These are phyloP conservation scores for Drosophila obscura DNA, from an alignment of 1,140 invertebrate genomes.

Conservation along the genomic window DNA sequence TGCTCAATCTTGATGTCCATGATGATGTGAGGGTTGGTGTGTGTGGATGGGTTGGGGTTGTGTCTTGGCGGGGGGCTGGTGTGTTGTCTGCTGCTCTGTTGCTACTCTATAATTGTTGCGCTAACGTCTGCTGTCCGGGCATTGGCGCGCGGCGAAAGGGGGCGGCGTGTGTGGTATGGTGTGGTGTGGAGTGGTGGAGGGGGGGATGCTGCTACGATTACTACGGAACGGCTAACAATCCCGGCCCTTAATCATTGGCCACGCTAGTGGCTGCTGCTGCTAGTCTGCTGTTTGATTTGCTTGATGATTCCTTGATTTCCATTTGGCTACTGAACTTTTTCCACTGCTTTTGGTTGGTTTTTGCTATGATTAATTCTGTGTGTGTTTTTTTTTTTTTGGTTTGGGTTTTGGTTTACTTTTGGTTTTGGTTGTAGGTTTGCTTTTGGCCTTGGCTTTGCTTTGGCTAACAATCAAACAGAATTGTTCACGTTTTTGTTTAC, in stretches of 20 bases:
- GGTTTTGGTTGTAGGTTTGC: slow-evolving; percentile 17
- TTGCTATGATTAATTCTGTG: slow-evolving; percentile 19
- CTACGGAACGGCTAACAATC: slow-evolving; percentile 56
- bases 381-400: slow-evolving; percentile 1
- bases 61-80: slow-evolving; percentile 18
- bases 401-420: slow-evolving; percentile 15
- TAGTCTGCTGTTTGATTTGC: slow-evolving; percentile 64
- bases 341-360: too few species aligned
- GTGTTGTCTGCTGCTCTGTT: slow-evolving; percentile 43
- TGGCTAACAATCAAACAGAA: slow-evolving; percentile 39
- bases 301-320: slow-evolving; percentile 63
- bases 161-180: slow-evolving; percentile 15
- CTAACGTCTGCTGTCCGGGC: slow-evolving; percentile 51
- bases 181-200: slow-evolving; percentile 21
- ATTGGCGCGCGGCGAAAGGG: slow-evolving; percentile 33
- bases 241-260: slow-evolving; percentile 70
- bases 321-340: slow-evolving; percentile 40
- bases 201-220: slow-evolving; percentile 58
- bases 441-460: slow-evolving; percentile 26
- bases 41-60: slow-evolving; percentile 1
- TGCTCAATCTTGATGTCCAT: slow-evolving; percentile 83
- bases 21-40: slow-evolving; percentile 41
- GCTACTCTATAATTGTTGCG: slow-evolving; percentile 61
- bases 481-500: slow-evolving; percentile 62
- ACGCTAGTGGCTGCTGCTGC: slow-evolving; percentile 46